Base-by-base conservation (phyloP, 2,888 invertebrate species). In the Gymnoscelis rufifasciata region DNA sequence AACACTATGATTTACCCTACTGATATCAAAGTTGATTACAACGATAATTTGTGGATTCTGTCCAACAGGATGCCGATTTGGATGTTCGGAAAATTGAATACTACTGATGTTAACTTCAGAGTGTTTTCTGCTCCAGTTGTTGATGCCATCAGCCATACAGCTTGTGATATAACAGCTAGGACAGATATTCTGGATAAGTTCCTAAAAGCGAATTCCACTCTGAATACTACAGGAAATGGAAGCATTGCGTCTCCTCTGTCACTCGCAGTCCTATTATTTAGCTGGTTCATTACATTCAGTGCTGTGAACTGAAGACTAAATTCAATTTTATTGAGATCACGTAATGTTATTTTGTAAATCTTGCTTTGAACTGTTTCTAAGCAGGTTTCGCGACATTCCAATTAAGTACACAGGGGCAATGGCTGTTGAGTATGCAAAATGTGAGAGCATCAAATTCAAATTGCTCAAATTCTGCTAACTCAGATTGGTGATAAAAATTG, bases 1-100 rank as follows among this genome's bases (percentile, higher is more conserved):
- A 88, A 84, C 1, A 92, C 92, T 1, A 92, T 94, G 92, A 87
- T 94, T 0, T 94, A 94, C 61, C 94, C 94, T 1, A 93, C 93
- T 38, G 94, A 94, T 57, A 89, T 95, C 1, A 94, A 94, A 75
- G 93, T 94, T 0, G 94, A 94, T 55, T 89, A 89, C 15, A 89
- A 93, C 5, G 90, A 92, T 8, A 92, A 90, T 29, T 69, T 94
- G 0, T 94, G 94, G 94, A 92, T 94, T 1, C 69, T 94, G 0
- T 93, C 94, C 0, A 93, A 94, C 68, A 90, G 91, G 47, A 75
- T 94, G 62, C 94, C 93, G 0, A 82, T 90, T 39, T 94, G 92
- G 78, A 92, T 93, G 90, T 93, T 93, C 59, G 88, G 88, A 0
- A 86, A 88, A 46, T 69, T 94, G 50, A 88, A 93, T 64, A 71